These are phyloP conservation scores for Morone chrysops DNA, from an alignment of 2,113 vertebrate species.

Conservation along the genomic window DNA sequence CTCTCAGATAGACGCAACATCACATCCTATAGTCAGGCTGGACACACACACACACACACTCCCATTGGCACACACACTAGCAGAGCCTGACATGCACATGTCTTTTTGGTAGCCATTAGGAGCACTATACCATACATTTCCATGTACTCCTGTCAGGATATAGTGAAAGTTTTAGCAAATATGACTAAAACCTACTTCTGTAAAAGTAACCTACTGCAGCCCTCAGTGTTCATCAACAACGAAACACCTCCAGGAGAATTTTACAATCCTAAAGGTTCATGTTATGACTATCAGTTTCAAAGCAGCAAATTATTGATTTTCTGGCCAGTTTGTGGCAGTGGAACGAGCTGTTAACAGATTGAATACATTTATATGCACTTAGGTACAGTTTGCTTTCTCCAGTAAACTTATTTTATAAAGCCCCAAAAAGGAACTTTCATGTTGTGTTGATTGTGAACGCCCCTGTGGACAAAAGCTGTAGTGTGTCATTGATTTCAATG, in stretches of 20 bases:
- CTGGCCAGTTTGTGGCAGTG: no score
- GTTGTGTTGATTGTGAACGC: no score
- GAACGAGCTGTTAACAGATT: not conserved
- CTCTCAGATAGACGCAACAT: constrained; percentile 43
- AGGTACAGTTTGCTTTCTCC: not conserved
- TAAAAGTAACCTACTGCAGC: no score
- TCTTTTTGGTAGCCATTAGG: no score
- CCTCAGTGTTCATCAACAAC: not conserved
- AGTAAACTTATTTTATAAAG: not conserved
- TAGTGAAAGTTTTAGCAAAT: no score
- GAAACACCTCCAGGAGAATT: not conserved
- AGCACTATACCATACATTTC: no score
- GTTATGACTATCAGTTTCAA: not conserved
- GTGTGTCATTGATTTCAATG: no score
- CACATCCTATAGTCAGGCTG: constrained; percentile 21
- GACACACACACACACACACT: constrained; percentile 34
- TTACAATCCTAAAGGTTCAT: not conserved
- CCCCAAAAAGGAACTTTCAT: no score
- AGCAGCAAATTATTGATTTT: not conserved
- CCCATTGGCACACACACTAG: constrained; percentile 1
- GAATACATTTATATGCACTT: not conserved
- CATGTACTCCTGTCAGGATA: no score
- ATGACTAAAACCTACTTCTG: no score
- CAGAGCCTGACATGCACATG: constrained; percentile 30
- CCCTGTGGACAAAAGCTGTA: no score